Evolutionary conservation across 1,140 invertebrate species (phyloP), one percentile per base, ranked within the genome.

Genomic region (Melitaea cinxia): DNA sequence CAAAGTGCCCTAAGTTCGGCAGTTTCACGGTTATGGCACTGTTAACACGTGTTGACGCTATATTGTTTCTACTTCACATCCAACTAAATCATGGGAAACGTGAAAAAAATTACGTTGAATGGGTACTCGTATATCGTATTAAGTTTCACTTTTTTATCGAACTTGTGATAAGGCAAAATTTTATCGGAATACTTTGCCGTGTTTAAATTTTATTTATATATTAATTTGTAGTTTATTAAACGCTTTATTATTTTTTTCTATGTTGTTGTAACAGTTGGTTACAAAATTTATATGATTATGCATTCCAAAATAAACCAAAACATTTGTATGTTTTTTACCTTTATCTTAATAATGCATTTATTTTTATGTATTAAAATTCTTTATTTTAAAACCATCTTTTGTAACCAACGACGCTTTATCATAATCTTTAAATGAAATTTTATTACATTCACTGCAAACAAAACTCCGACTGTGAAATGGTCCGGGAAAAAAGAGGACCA

Each of bases 1-100:
- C 78, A 79, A 88, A 87, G 77, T 80, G 80, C 84, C 83, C 73
- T 80, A 90, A 88, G 83, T 90, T 90, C 70, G 78, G 87, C 87
- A 87, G 87, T 90, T 90, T 79, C 72, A 76, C 73, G 82, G 83
- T 89, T 89, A 89, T 89, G 80, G 83, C 83, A 74, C 78, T 87
- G 85, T 88, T 87, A 88, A 88, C 87, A 90, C 87, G 83, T 90
- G 87, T 83, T 83, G 77, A 68, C 75, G 68, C 70, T 75, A 85
- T 82, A 84, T 81, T 85, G 80, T 84, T 78, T 77, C 75, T 75
- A 75, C 72, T 75, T 72, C 75, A 66, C 75, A 72, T 80, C 73
- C 65, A 75, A 85, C 79, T 85, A 85, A 85, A 85, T 85, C 79
- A 85, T 84, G 70, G 70, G 61, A 68, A 67, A 70, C 62, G 56